phyloP scores from a whole-genome alignment of 2,797 vertebrate species.

The Parambassis ranga region DNA sequence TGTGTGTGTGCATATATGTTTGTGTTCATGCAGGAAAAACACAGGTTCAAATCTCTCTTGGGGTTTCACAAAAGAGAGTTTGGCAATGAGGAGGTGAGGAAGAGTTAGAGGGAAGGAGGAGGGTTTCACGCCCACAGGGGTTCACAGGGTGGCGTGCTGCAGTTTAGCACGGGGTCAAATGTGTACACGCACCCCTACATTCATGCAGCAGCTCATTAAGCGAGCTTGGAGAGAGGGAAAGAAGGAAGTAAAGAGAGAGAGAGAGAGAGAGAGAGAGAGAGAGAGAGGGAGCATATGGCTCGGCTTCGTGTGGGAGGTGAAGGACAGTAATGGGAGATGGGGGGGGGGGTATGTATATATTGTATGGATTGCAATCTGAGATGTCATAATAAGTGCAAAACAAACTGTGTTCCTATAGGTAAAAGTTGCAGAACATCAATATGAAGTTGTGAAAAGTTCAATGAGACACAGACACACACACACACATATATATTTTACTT shows the following conservation, averaged over 20 bases:
- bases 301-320: conserved; percentile 74
- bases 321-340: conserved; percentile 44
- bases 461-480: conserved; percentile 7
- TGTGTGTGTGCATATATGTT: background rate
- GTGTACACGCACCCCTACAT: conserved; percentile 55
- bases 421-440: conserved; percentile 6
- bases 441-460: conserved; percentile 51
- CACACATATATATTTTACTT: conserved; percentile 25
- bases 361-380: conserved; percentile 27
- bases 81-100: conserved; percentile 7
- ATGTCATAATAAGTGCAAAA: conserved; percentile 57
- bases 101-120: background rate
- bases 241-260: background rate
- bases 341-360: no score
- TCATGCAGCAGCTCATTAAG: conserved; percentile 69
- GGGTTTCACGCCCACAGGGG: conserved; percentile 52
- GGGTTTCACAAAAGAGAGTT: conserved; percentile 11
- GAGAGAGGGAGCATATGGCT: conserved; percentile 76
- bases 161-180: conserved; percentile 74
- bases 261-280: conserved; percentile 9
- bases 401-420: conserved; percentile 41
- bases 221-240: background rate
- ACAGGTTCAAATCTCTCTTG: conserved; percentile 27
- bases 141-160: conserved; percentile 44
- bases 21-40: background rate